Evolutionary conservation across 2,113 vertebrate genomes (phyloP).

Genomic region (Dunckerocampus dactyliophorus): DNA sequence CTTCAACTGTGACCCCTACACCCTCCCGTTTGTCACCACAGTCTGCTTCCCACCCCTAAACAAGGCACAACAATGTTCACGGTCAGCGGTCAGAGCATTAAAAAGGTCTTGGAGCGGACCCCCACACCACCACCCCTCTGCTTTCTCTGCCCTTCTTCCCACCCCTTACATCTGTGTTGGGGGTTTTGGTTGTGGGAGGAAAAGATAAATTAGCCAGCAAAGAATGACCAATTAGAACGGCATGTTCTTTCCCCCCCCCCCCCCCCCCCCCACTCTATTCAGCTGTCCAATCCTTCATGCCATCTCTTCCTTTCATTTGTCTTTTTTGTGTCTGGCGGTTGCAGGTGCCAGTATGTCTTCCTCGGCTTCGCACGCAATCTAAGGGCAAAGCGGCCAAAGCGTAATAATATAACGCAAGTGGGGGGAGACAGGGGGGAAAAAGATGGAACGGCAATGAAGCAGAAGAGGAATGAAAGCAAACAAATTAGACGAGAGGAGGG

Average conservation of each 20-base stretch:
- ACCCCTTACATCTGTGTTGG: conserved; percentile 54
- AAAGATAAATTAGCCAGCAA: conserved; percentile 52
- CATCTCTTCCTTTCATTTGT: conserved; percentile 43
- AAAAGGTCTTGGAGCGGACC: conserved; percentile 13
- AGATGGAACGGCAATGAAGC: conserved; percentile 14
- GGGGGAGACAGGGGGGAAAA: not conserved
- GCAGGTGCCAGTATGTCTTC: conserved; percentile 51
- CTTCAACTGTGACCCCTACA: conserved; percentile 40
- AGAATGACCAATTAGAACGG: conserved; percentile 59
- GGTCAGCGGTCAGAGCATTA: conserved; percentile 31
- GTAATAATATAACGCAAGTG: conserved; percentile 10
- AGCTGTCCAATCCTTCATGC: conserved; percentile 34
- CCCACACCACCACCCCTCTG: not conserved
- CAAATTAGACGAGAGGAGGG: conserved; percentile 1
- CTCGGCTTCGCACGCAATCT: conserved; percentile 42
- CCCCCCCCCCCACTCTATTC: conserved; percentile 8
- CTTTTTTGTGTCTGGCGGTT: conserved; percentile 50
- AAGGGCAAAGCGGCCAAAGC: conserved; percentile 14
- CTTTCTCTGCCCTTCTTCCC: conserved; percentile 14
- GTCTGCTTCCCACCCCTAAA: conserved; percentile 27
- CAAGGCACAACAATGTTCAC: conserved; percentile 38
- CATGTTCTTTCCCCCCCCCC: conserved; percentile 43
- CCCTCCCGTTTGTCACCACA: conserved; percentile 29
- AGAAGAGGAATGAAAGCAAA: conserved; percentile 14
- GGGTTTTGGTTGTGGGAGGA: conserved; percentile 41